Conservation (phyloP, 1,140 invertebrate genomes). For the Eriosoma lanigerum region DNA sequence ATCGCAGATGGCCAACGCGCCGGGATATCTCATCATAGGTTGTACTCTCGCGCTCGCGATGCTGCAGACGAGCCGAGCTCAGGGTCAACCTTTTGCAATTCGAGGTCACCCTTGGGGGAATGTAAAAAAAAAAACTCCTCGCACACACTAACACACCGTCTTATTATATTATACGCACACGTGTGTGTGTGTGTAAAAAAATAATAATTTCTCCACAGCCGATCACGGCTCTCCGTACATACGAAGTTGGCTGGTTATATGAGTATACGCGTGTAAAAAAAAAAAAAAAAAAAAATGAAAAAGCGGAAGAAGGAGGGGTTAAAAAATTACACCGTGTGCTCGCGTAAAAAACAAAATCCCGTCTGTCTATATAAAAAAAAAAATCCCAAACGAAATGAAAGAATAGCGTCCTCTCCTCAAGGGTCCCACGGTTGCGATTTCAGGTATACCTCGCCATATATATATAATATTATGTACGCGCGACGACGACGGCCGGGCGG, state of each 20-base stretch:
- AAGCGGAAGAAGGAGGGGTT: constrained; percentile 40
- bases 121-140: constrained; percentile 12
- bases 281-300: constrained; percentile 30
- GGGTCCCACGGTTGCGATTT: constrained; percentile 46
- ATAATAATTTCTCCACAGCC: constrained; percentile 18
- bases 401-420: constrained; percentile 5
- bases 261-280: neutral
- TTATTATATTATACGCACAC: constrained; percentile 19
- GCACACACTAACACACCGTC: neutral
- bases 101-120: constrained; percentile 36
- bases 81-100: constrained; percentile 51
- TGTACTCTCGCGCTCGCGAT: neutral
- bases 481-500: neutral
- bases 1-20: constrained; percentile 42
- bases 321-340: constrained; percentile 30
- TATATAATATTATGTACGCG: too few species aligned
- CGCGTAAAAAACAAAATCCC: constrained; percentile 29
- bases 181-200: neutral
- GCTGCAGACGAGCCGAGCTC: constrained; percentile 19
- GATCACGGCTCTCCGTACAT: too few species aligned
- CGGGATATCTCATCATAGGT: too few species aligned
- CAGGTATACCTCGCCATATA: too few species aligned
- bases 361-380: neutral
- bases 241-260: too few species aligned
- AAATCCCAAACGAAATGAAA: neutral